Evolutionary conservation across 1,140 invertebrate species (phyloP), one percentile per base, ranked within the genome.

Genomic region (Oreohelix idahoensis): DNA sequence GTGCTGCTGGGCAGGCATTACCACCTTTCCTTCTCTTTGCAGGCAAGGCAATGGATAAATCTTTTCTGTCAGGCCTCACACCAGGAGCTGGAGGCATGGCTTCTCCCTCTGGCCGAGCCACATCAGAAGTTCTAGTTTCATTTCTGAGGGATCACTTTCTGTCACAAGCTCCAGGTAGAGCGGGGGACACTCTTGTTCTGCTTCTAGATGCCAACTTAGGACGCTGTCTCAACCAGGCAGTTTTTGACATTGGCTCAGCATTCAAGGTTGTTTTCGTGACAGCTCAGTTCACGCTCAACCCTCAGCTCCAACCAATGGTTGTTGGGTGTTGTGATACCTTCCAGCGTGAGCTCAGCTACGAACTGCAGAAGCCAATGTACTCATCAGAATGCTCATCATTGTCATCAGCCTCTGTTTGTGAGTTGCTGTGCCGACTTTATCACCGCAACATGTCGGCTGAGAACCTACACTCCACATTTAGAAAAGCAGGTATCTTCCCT

Each of bases 221-320:
- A 1, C 78, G 36, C 5, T 20, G 15, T 42, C 53, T 79, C 20
- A 79, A 36, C 42, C 78, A 79, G 58, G 78, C 78, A 1, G 58
- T 69, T 1, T 5, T 79, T 66, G 78, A 79, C 26, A 58, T 79
- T 11, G 78, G 53, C 17, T 79, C 78, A 35, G 78, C 78, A n/a
- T 79, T 66, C 78, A 79, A 79, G 58, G 38, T 79, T 36, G 58
- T 69, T 20, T 79, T 79, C 39, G 78, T 79, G 8, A 79, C 78
- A 39, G 78, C 51, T n/a, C 53, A 66, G 17, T 0, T 20, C n/a
- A 35, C 58, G 36, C 58, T 79, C 13, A 79, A 69, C 26, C 58
- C 53, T 1, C 53, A 79, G 58, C 78, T 79, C 0, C 78, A 79
- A 69, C 78, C 78, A 17, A 63, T 79, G 78, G 58, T 45, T 66